Evolutionary conservation across 1,140 invertebrate species (phyloP).

Genomic region (Dreissena rostriformis): DNA sequence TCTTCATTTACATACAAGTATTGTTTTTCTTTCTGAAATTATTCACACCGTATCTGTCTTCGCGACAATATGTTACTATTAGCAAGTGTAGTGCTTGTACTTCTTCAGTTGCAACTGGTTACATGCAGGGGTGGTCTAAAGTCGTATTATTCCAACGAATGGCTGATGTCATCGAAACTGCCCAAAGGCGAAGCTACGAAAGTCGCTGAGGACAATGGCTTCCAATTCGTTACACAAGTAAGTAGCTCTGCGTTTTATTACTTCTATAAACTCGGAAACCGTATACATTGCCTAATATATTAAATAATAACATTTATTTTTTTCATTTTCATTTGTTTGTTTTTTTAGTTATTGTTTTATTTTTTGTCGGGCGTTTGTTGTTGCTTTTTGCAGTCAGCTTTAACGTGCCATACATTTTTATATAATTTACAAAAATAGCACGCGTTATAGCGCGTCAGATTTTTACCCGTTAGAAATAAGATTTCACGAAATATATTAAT

Average conservation of each 20-base stretch:
- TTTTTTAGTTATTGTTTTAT: not conserved
- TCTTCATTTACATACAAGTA: no score
- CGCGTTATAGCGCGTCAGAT: no score
- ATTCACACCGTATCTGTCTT: no score
- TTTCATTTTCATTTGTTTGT: not conserved
- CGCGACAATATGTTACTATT: no score
- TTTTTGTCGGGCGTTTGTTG: not conserved
- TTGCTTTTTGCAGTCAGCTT: not conserved
- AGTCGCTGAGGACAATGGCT: conserved; percentile 16
- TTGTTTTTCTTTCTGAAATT: no score
- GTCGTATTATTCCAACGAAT: conserved; percentile 27
- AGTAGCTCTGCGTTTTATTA: not conserved
- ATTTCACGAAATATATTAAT: no score
- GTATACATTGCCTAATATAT: not conserved
- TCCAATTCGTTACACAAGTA: conserved; percentile 5
- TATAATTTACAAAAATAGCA: no score
- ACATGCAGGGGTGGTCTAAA: conserved; percentile 9
- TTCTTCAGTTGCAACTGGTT: not conserved
- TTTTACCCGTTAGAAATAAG: no score
- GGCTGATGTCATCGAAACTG: conserved; percentile 1
- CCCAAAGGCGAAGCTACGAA: not conserved
- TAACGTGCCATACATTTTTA: not conserved
- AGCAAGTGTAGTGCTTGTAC: no score
- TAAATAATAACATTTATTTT: not conserved
- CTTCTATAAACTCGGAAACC: not conserved